Base-by-base conservation (phyloP, 2,888 invertebrate genomes). In the Octodonta nipae region DNA sequence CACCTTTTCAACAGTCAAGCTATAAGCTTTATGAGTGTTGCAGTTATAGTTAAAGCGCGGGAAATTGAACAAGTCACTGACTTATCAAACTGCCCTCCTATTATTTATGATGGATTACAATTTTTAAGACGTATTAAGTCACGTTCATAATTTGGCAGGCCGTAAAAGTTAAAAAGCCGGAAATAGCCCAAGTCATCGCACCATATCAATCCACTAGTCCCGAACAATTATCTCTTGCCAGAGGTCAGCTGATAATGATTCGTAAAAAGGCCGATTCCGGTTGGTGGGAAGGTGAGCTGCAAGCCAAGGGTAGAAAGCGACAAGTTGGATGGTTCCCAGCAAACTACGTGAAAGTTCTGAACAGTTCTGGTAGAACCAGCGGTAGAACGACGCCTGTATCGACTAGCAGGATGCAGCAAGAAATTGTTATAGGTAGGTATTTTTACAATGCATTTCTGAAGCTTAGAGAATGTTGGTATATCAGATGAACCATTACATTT, bases 261-360 rank as follows among this genome's bases (percentile, higher is more conserved):
- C 73, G 91, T 13, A 95, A 95, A 66, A 95, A 93, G 58, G 89
- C 91, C 1, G 83, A 87, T 48, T 86, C 87, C 28, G 98, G 98
- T 12, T 98, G 98, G 98, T 99, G 96, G 96, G 96, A 98, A 66
- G 98, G 98, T 1, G 96, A 98, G 63, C 64, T 95, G 26, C 93
- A 93, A 66, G 92, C 77, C 2, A 79, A 79, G 53, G 91, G 93
- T 1, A 75, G 87, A 49, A 86, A 86, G 56, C 67, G 87, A 17
- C 89, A 92, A 62, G 78, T 92, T 17, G 98, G 98, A 2, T 98
- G 98, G 98, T 98, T 99, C 66, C 98, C 98, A 0, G 96, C 95
- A 14, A 89, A 88, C 38, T 98, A 96, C 56, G 92, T 96, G 5
- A 93, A 93, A 68, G 70, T 75, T 17, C 59, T 79, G 12, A 71